Evolutionary conservation across 2,113 vertebrate genomes (phyloP), one percentile per base, ranked within the genome.

Genomic region (Lampris megalopsis): DNA sequence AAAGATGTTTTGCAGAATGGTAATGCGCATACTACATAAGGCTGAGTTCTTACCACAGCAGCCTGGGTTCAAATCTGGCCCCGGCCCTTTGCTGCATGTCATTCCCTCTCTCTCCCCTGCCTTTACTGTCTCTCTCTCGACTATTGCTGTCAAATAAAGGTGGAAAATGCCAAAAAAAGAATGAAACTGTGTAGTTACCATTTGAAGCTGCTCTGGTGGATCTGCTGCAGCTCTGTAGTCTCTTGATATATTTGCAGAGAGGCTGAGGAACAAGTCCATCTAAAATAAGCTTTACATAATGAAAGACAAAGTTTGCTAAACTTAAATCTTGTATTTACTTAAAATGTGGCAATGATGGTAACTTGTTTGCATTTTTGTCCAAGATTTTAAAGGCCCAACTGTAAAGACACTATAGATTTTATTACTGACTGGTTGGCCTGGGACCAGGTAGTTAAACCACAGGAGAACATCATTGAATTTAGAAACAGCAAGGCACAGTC

Each of bases 401-500:
- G 8, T 60, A 41, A 1, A 37, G 58, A 40, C 58, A 60, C 58
- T 60, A 36, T 60, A 5, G 5, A 38, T 40, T 60, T 36, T 36
- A 24, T 24, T 24, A 24, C 24, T 24, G 24, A 24, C 24, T 24
- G 24, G 24, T 24, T 24, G 24, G 24, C 36, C 37, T 38, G 58
- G 37, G 37, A 38, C 58, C 58, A 40, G 37, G 58, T 60, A 40
- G 36, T 60, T 40, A 38, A 60, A 60, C 36, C 36, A 10, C 11
- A 60, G 37, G 37, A 60, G 36, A 5, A 41, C 41, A 41, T 11
- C 58, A 60, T 9, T 41, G 38, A 40, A 41, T 60, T 60, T 60
- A 6, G 41, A 9, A 60, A 60, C 37, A 60, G 37, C 37, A 60
- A 60, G 58, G 58, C 58, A 60, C 58, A 41, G 58, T 60, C 58